These are phyloP conservation scores for Mirounga angustirostris DNA, from an alignment of 2,113 vertebrate genomes.

Conservation along the genomic window DNA sequence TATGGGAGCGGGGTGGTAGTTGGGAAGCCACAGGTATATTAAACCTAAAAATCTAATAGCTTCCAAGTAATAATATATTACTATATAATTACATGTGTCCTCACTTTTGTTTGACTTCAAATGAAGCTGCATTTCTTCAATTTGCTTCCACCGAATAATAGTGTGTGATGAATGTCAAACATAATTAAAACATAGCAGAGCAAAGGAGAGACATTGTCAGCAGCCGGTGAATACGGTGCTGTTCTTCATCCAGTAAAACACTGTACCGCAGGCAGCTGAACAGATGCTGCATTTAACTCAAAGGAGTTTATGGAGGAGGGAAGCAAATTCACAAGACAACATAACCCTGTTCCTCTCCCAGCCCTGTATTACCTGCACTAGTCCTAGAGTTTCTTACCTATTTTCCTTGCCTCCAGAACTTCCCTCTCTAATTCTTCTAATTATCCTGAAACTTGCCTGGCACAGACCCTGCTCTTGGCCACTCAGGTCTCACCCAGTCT, in stretches of 20 bases:
- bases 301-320: slow-evolving; percentile 43
- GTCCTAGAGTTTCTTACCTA: slow-evolving; percentile 12
- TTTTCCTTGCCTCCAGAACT: not conserved
- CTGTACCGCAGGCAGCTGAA: slow-evolving; percentile 54
- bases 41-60: slow-evolving; percentile 53
- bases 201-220: slow-evolving; percentile 74
- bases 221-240: slow-evolving; percentile 64
- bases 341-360: not conserved
- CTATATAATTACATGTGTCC: slow-evolving; percentile 67
- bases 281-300: slow-evolving; percentile 71
- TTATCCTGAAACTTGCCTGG: slow-evolving; percentile 28
- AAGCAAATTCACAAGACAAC: not conserved
- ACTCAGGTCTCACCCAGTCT: not conserved
- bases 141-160: slow-evolving; percentile 74
- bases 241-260: slow-evolving; percentile 48
- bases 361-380: not conserved
- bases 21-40: slow-evolving; percentile 45
- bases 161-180: slow-evolving; percentile 73
- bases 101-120: slow-evolving; percentile 77
- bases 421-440: not conserved
- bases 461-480: not conserved
- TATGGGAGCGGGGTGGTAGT: not conserved
- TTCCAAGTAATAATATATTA: slow-evolving; percentile 50
- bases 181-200: slow-evolving; percentile 79
- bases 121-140: slow-evolving; percentile 69